These are phyloP conservation scores for Zelleria hepariella DNA, from an alignment of 2,888 invertebrate genomes.

Conservation along the genomic window DNA sequence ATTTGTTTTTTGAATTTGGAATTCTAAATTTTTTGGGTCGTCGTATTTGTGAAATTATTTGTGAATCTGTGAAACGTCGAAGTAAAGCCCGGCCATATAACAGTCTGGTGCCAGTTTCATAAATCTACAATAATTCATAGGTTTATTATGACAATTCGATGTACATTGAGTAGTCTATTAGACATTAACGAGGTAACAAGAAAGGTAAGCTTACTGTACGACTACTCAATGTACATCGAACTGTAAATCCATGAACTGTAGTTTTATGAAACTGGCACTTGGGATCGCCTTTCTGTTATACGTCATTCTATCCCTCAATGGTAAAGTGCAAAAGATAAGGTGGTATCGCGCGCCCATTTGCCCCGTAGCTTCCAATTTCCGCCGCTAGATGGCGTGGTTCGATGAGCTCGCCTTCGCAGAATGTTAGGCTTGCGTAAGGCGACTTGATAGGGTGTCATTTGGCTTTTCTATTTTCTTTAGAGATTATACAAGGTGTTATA, in stretches of 20 bases:
- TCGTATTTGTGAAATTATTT: too few relatives aligned
- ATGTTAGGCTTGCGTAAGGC: neutral
- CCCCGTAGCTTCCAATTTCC: constrained; percentile 57
- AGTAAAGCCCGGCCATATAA: too few relatives aligned
- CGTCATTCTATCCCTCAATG: neutral
- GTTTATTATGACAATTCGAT: too few relatives aligned
- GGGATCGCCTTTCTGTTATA: neutral
- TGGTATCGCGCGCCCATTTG: constrained; percentile 47
- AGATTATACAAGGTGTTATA: neutral
- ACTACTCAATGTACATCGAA: too few relatives aligned
- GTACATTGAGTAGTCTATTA: too few relatives aligned
- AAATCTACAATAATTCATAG: too few relatives aligned
- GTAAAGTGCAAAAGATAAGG: constrained; percentile 19
- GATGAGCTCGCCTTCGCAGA: neutral
- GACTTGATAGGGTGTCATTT: neutral
- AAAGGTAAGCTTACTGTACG: too few relatives aligned
- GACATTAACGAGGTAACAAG: too few relatives aligned
- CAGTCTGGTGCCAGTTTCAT: too few relatives aligned
- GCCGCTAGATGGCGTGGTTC: constrained; percentile 48
- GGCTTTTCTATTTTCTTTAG: neutral
- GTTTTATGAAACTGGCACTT: neutral
- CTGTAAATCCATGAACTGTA: neutral
- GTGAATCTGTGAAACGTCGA: too few relatives aligned
- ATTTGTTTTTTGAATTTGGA: too few relatives aligned
- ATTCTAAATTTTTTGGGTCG: too few relatives aligned